phyloP scores from a whole-genome alignment of 1,140 invertebrate genomes.

The Pseudomyrmex flavicornis region DNA sequence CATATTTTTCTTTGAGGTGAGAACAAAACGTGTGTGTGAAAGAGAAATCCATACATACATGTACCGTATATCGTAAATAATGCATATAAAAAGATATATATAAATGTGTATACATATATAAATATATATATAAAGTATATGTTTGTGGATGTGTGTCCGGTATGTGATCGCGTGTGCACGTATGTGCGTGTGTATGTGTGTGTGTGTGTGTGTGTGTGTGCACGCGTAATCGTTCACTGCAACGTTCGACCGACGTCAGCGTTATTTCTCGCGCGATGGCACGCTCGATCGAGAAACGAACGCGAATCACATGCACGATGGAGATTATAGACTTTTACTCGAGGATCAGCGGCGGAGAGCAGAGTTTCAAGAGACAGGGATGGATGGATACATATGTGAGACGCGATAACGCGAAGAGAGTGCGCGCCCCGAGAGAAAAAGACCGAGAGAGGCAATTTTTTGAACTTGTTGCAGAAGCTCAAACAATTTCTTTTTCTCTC shows the following conservation, averaged over 20 bases:
- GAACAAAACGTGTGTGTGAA: constrained; percentile 33
- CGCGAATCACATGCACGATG: constrained; percentile 26
- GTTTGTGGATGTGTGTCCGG: not conserved
- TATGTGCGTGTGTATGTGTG: not conserved
- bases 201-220: not conserved
- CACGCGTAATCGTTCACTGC: constrained; percentile 21
- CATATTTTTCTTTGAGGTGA: constrained; percentile 71
- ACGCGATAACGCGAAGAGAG: not conserved
- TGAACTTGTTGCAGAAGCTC: constrained; percentile 1
- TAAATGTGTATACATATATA: constrained; percentile 34
- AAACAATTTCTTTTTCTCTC: constrained; percentile 4
- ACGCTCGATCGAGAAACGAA: constrained; percentile 35
- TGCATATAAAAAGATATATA: constrained; percentile 44
- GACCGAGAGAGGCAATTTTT: not conserved
- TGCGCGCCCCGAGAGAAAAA: not conserved
- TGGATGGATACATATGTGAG: not conserved
- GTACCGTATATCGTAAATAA: constrained; percentile 27
- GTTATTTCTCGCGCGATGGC: constrained; percentile 57
- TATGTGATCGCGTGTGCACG: not conserved
- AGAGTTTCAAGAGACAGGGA: constrained; percentile 25
- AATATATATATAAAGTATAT: constrained; percentile 15
- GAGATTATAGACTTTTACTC: constrained; percentile 62
- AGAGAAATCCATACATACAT: constrained; percentile 20
- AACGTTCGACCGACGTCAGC: constrained; percentile 42
- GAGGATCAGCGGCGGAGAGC: constrained; percentile 19